These are phyloP conservation scores for Meiosimyza platycephala DNA, from an alignment of 2,888 invertebrate genomes.

Conservation along the genomic window DNA sequence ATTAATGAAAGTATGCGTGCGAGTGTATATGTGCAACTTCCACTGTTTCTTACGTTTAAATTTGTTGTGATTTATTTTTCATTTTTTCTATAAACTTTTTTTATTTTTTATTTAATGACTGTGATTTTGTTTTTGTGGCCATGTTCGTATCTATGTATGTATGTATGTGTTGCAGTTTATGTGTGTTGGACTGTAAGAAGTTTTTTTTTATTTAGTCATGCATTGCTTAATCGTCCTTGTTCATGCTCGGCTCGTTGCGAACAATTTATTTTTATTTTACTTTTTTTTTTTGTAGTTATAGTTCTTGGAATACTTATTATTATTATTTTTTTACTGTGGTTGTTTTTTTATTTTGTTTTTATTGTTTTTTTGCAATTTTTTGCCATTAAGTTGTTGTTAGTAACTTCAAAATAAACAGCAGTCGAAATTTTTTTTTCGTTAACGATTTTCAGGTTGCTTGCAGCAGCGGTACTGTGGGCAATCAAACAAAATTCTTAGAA, in stretches of 20 bases:
- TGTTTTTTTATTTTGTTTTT: slow-evolving; percentile 14
- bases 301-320: not conserved
- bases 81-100: not conserved
- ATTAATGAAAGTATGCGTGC: not conserved
- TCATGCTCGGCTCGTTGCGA: slow-evolving; percentile 26
- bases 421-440: not conserved
- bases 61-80: not conserved
- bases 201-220: slow-evolving; percentile 25
- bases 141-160: not conserved
- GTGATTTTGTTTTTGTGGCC: slow-evolving; percentile 5
- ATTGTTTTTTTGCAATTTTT: slow-evolving; percentile 26
- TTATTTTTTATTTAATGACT: not conserved
- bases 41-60: slow-evolving; percentile 6
- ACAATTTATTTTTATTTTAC: not conserved
- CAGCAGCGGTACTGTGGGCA: too few species aligned
- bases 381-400: not conserved
- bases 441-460: not conserved
- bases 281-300: not conserved
- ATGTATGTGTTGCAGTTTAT: not conserved
- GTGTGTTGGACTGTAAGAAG: not conserved
- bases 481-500: too few species aligned
- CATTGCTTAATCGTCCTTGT: slow-evolving; percentile 32
- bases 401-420: slow-evolving; percentile 16
- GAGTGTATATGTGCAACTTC: slow-evolving; percentile 5
- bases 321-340: not conserved